phyloP scores from a whole-genome alignment of 2,888 invertebrate species.

The Ectemnius cavifrons region DNA sequence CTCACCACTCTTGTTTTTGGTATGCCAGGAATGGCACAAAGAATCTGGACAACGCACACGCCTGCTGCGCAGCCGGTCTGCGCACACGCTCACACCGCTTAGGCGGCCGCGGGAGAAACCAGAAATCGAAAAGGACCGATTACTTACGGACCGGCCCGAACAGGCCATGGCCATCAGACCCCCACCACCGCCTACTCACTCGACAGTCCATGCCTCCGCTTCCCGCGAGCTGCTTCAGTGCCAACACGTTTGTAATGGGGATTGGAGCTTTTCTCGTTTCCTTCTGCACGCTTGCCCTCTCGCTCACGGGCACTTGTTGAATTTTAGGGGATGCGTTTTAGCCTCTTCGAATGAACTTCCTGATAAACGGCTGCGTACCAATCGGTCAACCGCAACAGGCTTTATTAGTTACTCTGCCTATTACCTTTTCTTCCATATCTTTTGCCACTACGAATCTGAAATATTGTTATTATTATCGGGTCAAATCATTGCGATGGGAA shows the following conservation, averaged over 20 bases:
- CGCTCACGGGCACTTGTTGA: slow-evolving; percentile 72
- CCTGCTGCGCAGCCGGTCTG: slow-evolving; percentile 89
- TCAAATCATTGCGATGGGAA: not conserved
- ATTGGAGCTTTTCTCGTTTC: slow-evolving; percentile 51
- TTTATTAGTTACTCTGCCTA: not conserved
- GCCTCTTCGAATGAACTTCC: slow-evolving; percentile 45
- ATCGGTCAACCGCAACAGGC: not conserved
- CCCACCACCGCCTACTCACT: slow-evolving; percentile 19
- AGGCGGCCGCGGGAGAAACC: slow-evolving; percentile 80
- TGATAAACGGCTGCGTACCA: slow-evolving; percentile 34
- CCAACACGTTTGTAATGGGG: slow-evolving; percentile 65
- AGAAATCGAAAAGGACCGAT: slow-evolving; percentile 72
- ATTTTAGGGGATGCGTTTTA: slow-evolving; percentile 63
- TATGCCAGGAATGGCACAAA: slow-evolving; percentile 98
- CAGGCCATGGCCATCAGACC: slow-evolving; percentile 23
- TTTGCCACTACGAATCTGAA: not conserved
- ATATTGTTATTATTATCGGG: not conserved
- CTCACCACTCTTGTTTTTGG: slow-evolving; percentile 83
- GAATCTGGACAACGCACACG: slow-evolving; percentile 97
- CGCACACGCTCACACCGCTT: slow-evolving; percentile 86
- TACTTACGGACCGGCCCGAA: slow-evolving; percentile 51
- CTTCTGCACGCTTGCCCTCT: slow-evolving; percentile 44
- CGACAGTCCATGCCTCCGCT: slow-evolving; percentile 26
- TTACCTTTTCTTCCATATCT: not conserved
- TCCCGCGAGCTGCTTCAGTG: slow-evolving; percentile 59